phyloP scores from a whole-genome alignment of 2,113 vertebrate genomes.

The Rhineura floridana region DNA sequence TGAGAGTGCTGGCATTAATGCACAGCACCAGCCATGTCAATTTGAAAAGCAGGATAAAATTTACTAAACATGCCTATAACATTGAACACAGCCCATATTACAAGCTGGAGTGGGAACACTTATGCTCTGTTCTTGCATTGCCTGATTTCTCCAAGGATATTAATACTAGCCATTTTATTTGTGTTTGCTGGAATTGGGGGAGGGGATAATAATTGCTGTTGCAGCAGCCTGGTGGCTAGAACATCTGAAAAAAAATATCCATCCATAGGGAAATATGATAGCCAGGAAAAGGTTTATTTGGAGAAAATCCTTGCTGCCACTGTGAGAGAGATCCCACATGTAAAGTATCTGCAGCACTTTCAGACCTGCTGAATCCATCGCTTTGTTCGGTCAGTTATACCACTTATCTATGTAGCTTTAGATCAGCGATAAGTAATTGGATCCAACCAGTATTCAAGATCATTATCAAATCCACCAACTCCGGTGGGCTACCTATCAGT shows the following conservation, averaged over 20 bases:
- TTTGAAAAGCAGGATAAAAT: conserved; percentile 47
- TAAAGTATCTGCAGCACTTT: neutral
- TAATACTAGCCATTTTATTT: conserved; percentile 15
- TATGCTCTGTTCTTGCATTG: neutral
- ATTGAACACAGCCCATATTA: conserved; percentile 8
- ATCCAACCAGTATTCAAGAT: too few species aligned
- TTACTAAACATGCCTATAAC: conserved; percentile 34
- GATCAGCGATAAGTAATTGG: neutral
- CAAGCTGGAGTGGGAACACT: neutral
- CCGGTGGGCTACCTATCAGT: too few species aligned
- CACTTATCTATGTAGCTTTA: neutral
- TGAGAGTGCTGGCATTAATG: conserved; percentile 18
- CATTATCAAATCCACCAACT: too few species aligned
- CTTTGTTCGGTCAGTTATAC: neutral
- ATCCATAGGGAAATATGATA: neutral
- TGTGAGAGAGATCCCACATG: neutral
- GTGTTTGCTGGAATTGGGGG: neutral
- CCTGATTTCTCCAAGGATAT: conserved; percentile 12
- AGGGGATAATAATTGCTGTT: neutral
- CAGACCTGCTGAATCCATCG: neutral
- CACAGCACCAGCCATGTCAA: neutral
- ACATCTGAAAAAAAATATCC: conserved; percentile 2
- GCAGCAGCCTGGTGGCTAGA: neutral
- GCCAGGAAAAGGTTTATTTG: neutral
- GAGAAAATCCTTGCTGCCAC: neutral